A percentile compares a stretch with the other conserved stretches of the same genome.
Evolutionary conservation across 2,113 vertebrate species (phyloP).

Genomic region (Empidonax alnorum): DNA sequence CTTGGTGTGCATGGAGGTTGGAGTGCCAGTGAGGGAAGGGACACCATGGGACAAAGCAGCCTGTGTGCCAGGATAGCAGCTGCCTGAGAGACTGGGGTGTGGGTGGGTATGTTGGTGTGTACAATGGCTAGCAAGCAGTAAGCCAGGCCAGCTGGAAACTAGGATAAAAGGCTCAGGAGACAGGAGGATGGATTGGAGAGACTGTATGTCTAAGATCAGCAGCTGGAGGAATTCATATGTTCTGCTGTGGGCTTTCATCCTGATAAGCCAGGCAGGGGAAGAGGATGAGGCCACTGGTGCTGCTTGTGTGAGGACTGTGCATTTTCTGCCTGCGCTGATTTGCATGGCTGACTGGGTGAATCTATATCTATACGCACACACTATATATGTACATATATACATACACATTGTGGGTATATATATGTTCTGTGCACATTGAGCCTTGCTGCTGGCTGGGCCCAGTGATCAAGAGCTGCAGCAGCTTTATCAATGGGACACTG

Average conservation of each 20-base stretch:
- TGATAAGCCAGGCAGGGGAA: not conserved
- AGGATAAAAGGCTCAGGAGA: not conserved
- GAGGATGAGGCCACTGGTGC: not conserved
- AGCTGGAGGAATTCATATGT: not conserved
- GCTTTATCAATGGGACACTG: accelerated
- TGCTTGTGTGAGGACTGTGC: not conserved
- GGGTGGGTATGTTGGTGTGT: not conserved
- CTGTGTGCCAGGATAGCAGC: not conserved
- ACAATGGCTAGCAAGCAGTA: not conserved
- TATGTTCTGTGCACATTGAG: not conserved
- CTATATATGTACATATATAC: not conserved
- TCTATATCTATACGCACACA: not conserved
- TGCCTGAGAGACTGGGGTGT: not conserved
- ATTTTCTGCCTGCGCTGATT: not conserved
- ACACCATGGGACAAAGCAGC: not conserved
- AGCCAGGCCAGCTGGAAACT: not conserved
- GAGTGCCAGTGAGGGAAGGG: not conserved
- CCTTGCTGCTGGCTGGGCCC: not conserved
- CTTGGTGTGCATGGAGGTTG: accelerated
- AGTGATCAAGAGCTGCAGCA: not conserved
- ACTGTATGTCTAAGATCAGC: not conserved
- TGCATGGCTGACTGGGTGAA: not conserved
- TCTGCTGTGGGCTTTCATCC: not conserved
- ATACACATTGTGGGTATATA: not conserved
- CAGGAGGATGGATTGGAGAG: not conserved